Conservation (phyloP, 2,797 vertebrate species). For the Phyllotis vaccarum region DNA sequence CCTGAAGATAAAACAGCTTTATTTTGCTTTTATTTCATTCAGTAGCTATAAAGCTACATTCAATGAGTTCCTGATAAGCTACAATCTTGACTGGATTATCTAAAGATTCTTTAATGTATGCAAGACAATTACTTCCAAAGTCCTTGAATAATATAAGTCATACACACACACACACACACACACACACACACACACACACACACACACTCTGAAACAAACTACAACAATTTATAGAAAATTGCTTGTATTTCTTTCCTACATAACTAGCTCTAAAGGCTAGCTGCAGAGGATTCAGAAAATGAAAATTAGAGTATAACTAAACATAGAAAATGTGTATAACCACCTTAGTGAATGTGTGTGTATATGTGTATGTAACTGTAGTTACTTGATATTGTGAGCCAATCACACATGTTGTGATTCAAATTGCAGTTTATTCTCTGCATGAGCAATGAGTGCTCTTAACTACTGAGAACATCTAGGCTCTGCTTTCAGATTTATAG, state of each 20-base stretch:
- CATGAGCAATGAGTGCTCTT: too few species aligned
- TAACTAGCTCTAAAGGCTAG: background rate
- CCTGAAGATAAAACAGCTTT: slow-evolving; percentile 18
- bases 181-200: background rate
- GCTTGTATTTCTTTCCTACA: background rate
- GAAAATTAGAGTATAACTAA: background rate
- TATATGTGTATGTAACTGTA: background rate
- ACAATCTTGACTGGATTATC: slow-evolving; percentile 50
- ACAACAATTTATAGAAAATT: background rate
- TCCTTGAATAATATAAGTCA: background rate
- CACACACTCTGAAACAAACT: background rate
- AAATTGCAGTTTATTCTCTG: background rate
- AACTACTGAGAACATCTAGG: background rate
- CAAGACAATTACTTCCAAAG: slow-evolving; percentile 24
- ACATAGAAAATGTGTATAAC: background rate
- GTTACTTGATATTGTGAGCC: background rate
- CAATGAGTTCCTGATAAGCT: slow-evolving; percentile 15
- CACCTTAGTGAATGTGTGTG: background rate
- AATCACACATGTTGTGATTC: too few species aligned
- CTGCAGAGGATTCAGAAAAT: background rate
- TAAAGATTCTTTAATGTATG: slow-evolving; percentile 3
- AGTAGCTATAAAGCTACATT: slow-evolving; percentile 17
- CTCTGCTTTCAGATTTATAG: background rate
- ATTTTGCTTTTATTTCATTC: slow-evolving; percentile 65
- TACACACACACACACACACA: background rate